phyloP scores from a whole-genome alignment of 1,140 invertebrate species.

The Drosophila pachea region DNA sequence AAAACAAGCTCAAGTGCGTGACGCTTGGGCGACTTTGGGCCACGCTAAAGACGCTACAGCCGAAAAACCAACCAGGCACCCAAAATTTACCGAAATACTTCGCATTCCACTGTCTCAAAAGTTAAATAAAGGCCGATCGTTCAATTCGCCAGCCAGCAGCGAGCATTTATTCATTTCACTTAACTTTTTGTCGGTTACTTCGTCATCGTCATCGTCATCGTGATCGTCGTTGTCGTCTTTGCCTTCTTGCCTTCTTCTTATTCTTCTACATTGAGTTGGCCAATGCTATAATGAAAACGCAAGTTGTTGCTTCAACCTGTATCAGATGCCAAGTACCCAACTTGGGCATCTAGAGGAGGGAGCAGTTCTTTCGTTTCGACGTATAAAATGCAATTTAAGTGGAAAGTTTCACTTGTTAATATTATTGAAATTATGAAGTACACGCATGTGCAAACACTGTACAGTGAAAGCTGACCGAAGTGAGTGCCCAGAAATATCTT shows the following conservation, averaged over 20 bases:
- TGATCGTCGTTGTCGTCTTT: not conserved
- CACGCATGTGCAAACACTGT: not conserved
- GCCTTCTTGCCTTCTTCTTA: not conserved
- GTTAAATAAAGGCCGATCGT: slow-evolving; percentile 60
- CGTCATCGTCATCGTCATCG: not conserved
- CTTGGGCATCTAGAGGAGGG: not conserved
- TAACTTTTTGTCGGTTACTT: slow-evolving; percentile 8
- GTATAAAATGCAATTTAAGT: slow-evolving; percentile 20
- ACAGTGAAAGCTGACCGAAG: slow-evolving; percentile 2
- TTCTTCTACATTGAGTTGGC: slow-evolving; percentile 10
- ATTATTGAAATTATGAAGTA: slow-evolving; percentile 7
- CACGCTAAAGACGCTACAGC: slow-evolving; percentile 21
- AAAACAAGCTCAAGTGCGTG: slow-evolving; percentile 43
- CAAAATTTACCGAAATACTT: slow-evolving; percentile 44
- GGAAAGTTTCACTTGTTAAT: slow-evolving; percentile 31
- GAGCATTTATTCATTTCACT: slow-evolving; percentile 23
- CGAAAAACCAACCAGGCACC: slow-evolving; percentile 3
- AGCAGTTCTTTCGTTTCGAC: slow-evolving; percentile 17
- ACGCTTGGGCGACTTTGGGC: slow-evolving; percentile 29
- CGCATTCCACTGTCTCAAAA: slow-evolving; percentile 54
- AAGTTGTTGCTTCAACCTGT: slow-evolving; percentile 31
- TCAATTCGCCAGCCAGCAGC: slow-evolving; percentile 34
- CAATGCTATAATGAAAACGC: slow-evolving; percentile 64
- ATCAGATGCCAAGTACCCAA: slow-evolving; percentile 19
- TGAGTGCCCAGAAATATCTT: not conserved